A percentile compares a stretch with the other conserved stretches of the same genome.
These are phyloP conservation scores for Hoplodrina blanda DNA, from an alignment of 2,888 invertebrate species.

Conservation along the genomic window DNA sequence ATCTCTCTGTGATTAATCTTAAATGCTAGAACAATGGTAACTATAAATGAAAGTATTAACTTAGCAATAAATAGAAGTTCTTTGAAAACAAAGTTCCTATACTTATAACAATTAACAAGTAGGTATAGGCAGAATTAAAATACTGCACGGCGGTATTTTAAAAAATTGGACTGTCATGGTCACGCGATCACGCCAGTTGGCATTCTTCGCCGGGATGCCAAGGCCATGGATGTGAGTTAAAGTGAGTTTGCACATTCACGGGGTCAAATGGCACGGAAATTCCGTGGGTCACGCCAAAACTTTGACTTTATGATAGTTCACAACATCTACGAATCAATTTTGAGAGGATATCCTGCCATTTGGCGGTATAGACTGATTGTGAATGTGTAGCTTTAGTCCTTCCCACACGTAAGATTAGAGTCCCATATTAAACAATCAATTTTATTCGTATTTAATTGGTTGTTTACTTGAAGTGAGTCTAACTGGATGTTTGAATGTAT, in stretches of 20 bases:
- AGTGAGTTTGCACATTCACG: too few species aligned
- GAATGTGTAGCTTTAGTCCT: not conserved
- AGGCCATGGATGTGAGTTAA: too few species aligned
- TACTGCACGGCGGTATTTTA: not conserved
- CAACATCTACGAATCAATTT: too few species aligned
- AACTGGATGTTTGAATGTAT: not conserved
- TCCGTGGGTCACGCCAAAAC: too few species aligned
- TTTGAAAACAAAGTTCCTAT: conserved; percentile 11
- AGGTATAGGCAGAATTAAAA: not conserved
- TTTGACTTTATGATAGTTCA: too few species aligned
- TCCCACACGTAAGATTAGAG: not conserved
- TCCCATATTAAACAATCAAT: conserved; percentile 1
- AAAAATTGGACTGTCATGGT: not conserved
- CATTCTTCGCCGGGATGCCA: not conserved
- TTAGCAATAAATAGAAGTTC: conserved; percentile 8
- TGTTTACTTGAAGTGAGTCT: not conserved
- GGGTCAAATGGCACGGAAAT: too few species aligned
- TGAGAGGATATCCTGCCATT: not conserved
- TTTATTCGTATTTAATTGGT: not conserved
- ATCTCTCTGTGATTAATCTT: not conserved
- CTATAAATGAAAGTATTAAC: conserved; percentile 2
- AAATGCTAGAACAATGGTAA: conserved; percentile 23
- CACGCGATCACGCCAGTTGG: not conserved
- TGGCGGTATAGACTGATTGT: not conserved
- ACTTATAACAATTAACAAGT: not conserved